Percentiles rank a stretch among this genome's conserved stretches.
These are phyloP conservation scores for Sarcophilus harrisii DNA, from an alignment of 2,797 vertebrate genomes.

Conservation along the genomic window DNA sequence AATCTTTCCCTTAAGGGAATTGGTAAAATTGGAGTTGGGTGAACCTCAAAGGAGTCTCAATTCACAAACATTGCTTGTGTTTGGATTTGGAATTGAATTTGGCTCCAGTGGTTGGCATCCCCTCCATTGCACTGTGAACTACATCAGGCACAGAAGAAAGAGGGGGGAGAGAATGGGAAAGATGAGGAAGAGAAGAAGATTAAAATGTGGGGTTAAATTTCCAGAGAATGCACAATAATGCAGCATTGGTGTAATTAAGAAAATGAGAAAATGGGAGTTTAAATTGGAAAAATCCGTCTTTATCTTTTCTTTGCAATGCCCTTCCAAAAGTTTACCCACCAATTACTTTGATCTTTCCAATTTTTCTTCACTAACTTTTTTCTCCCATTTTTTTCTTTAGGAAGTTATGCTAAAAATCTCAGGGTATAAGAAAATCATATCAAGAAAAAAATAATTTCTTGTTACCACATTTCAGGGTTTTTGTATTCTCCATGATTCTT, in stretches of 20 bases:
- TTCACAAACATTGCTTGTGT: slow-evolving; percentile 81
- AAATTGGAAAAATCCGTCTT: slow-evolving; percentile 68
- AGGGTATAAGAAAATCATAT: slow-evolving; percentile 57
- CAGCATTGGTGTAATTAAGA: slow-evolving; percentile 71
- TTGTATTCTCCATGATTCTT: background rate
- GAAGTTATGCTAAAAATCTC: slow-evolving; percentile 72
- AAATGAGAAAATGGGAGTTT: slow-evolving; percentile 76
- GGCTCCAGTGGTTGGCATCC: slow-evolving; percentile 77
- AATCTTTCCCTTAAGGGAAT: slow-evolving; percentile 81
- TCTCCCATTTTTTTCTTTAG: slow-evolving; percentile 63
- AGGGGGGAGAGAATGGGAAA: slow-evolving; percentile 1
- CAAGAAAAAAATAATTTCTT: slow-evolving; percentile 44
- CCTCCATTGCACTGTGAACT: slow-evolving; percentile 72
- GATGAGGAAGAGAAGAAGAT: slow-evolving; percentile 66
- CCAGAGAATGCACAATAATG: slow-evolving; percentile 70
- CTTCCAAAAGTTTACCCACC: slow-evolving; percentile 64
- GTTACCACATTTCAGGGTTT: slow-evolving; percentile 32
- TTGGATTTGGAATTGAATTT: slow-evolving; percentile 84
- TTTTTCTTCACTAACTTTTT: slow-evolving; percentile 59
- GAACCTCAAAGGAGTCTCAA: slow-evolving; percentile 84
- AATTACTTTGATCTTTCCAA: slow-evolving; percentile 75
- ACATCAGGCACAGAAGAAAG: slow-evolving; percentile 70
- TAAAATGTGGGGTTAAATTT: slow-evolving; percentile 61
- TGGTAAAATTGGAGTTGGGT: slow-evolving; percentile 84
- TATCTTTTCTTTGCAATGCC: slow-evolving; percentile 70